These are phyloP conservation scores for Brotogeris chrysoptera DNA, from an alignment of 2,797 vertebrate genomes.

Conservation along the genomic window DNA sequence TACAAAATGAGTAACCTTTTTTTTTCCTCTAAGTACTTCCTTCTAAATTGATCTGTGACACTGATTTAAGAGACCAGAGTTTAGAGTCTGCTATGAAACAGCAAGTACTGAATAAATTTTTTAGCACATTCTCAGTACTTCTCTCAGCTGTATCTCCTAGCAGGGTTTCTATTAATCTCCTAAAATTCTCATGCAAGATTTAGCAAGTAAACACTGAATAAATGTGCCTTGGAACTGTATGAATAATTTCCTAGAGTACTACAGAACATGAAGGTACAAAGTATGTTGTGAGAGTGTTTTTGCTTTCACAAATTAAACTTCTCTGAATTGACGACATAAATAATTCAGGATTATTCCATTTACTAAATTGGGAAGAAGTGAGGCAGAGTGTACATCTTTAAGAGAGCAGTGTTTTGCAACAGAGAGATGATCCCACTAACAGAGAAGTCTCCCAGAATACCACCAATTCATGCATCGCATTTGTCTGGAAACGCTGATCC, in stretches of 20 bases:
- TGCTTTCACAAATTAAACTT: conserved; percentile 46
- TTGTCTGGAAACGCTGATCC: background rate
- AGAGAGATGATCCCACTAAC: background rate
- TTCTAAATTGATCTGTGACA: background rate
- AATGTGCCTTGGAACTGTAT: conserved; percentile 9
- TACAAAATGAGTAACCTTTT: background rate
- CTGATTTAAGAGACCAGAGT: background rate
- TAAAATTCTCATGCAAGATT: conserved; percentile 58
- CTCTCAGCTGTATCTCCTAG: conserved; percentile 4
- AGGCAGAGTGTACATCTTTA: background rate
- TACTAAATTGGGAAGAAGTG: background rate
- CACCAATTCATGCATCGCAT: background rate
- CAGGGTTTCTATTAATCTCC: conserved; percentile 31
- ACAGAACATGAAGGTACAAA: background rate
- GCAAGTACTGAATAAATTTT: conserved; percentile 13
- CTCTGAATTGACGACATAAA: background rate
- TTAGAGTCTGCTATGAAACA: background rate
- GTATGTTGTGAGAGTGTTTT: conserved; percentile 28
- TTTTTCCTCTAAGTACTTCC: background rate
- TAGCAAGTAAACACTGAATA: conserved; percentile 44
- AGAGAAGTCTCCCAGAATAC: background rate
- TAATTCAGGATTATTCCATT: conserved; percentile 36
- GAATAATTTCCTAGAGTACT: conserved; percentile 31
- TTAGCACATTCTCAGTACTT: conserved; percentile 6
- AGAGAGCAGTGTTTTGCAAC: background rate